These are phyloP conservation scores for Rhagologus leucostigma DNA, from an alignment of 2,113 vertebrate genomes.

Conservation along the genomic window DNA sequence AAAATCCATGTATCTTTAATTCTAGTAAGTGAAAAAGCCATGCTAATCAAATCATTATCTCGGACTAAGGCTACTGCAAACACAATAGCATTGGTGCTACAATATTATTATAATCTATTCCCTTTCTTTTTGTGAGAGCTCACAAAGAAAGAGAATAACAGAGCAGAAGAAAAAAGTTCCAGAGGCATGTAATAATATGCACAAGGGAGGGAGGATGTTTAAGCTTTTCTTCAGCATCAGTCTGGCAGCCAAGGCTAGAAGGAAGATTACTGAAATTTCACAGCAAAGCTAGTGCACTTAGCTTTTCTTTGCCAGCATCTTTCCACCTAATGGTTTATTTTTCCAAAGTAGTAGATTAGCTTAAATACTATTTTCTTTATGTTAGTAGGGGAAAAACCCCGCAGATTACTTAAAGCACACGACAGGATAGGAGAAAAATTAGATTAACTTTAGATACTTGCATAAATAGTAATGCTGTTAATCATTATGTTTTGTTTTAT, in stretches of 20 bases:
- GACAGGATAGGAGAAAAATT: no score
- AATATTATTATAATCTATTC: slow-evolving; percentile 59
- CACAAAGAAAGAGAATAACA: slow-evolving; percentile 30
- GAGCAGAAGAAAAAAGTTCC: slow-evolving; percentile 36
- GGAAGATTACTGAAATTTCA: slow-evolving; percentile 7
- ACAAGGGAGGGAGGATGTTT: not conserved
- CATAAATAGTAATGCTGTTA: not conserved
- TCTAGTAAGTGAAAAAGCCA: slow-evolving; percentile 33
- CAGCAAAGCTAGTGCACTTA: not conserved
- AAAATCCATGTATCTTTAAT: slow-evolving; percentile 29
- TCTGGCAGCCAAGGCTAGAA: not conserved
- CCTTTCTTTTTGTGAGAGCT: slow-evolving; percentile 2
- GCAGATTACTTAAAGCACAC: no score
- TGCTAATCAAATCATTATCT: slow-evolving; percentile 51
- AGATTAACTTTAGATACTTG: not conserved
- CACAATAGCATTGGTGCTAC: slow-evolving; percentile 39
- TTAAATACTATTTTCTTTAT: not conserved
- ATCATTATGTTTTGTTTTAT: not conserved
- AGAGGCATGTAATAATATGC: slow-evolving; percentile 23
- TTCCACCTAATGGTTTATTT: not conserved
- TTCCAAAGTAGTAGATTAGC: not conserved
- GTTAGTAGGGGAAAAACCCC: accelerated
- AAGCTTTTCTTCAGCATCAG: not conserved
- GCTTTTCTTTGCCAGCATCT: not conserved
- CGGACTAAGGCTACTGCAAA: slow-evolving; percentile 44